These are phyloP conservation scores for Orgyia antiqua DNA, from an alignment of 2,888 invertebrate genomes.

Conservation along the genomic window DNA sequence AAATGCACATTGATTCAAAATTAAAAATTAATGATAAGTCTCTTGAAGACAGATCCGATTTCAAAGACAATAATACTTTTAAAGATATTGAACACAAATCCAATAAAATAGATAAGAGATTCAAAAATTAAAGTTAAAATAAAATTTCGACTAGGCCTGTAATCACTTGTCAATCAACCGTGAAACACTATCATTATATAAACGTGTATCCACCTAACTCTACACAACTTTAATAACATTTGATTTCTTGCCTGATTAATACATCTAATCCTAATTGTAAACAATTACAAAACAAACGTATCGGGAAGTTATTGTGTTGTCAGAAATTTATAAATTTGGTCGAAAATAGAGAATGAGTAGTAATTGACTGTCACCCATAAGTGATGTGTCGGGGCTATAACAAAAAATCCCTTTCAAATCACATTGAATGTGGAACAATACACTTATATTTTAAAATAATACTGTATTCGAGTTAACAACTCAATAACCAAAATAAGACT, in stretches of 20 bases:
- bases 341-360: slow-evolving; percentile 35
- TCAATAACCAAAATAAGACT: slow-evolving; percentile 8
- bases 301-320: slow-evolving; percentile 43
- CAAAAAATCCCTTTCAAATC: background rate
- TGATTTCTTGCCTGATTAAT: slow-evolving; percentile 55
- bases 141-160: slow-evolving; percentile 50
- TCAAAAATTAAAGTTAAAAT: slow-evolving; percentile 3
- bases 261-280: slow-evolving; percentile 52
- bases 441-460: background rate
- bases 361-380: slow-evolving; percentile 67
- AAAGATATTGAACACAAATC: too few relatives aligned
- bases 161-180: slow-evolving; percentile 39
- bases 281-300: slow-evolving; percentile 55
- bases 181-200: slow-evolving; percentile 35
- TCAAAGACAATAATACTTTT: too few relatives aligned
- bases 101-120: too few relatives aligned
- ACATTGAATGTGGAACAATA: background rate
- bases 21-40: too few relatives aligned
- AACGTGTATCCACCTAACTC: slow-evolving; percentile 51
- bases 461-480: background rate
- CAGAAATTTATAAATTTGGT: slow-evolving; percentile 32
- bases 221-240: slow-evolving; percentile 67
- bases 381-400: slow-evolving; percentile 60
- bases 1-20: too few relatives aligned
- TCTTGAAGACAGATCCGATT: too few relatives aligned